phyloP scores from a whole-genome alignment of 2,113 vertebrate species.

The Chlamydotis undulata region DNA sequence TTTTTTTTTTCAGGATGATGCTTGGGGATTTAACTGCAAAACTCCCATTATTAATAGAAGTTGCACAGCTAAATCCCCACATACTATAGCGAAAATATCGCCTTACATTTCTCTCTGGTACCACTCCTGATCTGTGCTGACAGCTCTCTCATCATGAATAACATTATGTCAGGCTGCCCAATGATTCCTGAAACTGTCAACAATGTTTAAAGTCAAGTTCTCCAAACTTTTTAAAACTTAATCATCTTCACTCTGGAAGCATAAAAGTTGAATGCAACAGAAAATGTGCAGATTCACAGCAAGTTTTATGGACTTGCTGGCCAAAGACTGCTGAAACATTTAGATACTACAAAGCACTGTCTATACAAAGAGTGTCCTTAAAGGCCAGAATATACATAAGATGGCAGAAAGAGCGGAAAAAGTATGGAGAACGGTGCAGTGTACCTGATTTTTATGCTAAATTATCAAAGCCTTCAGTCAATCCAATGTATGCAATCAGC shows the following conservation, averaged over 20 bases:
- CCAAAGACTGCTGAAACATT: constrained; percentile 62
- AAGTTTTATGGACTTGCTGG: constrained; percentile 53
- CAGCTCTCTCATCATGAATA: constrained; percentile 65
- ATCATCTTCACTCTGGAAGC: constrained; percentile 68
- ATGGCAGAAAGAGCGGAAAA: not conserved
- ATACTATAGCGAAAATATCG: constrained; percentile 1
- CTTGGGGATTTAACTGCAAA: constrained; percentile 32
- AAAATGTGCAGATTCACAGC: constrained; percentile 50
- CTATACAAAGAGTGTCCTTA: constrained; percentile 24
- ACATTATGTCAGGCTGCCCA: constrained; percentile 66
- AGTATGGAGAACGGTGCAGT: not conserved
- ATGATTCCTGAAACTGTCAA: constrained; percentile 69
- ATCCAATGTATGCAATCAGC: not conserved
- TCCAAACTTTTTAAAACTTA: constrained; percentile 73
- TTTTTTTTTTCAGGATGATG: not conserved
- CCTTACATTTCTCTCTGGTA: constrained; percentile 40
- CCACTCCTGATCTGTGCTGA: constrained; percentile 54
- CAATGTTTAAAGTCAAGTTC: constrained; percentile 65
- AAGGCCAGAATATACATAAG: constrained; percentile 37
- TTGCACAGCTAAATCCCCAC: constrained; percentile 4
- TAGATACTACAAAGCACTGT: constrained; percentile 32
- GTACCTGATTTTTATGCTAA: not conserved
- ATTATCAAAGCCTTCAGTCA: constrained; percentile 10
- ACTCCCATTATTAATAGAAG: constrained; percentile 42
- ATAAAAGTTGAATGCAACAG: constrained; percentile 68